Conservation (phyloP, 1,140 invertebrate genomes). For the Lutraria rhynchaena region DNA sequence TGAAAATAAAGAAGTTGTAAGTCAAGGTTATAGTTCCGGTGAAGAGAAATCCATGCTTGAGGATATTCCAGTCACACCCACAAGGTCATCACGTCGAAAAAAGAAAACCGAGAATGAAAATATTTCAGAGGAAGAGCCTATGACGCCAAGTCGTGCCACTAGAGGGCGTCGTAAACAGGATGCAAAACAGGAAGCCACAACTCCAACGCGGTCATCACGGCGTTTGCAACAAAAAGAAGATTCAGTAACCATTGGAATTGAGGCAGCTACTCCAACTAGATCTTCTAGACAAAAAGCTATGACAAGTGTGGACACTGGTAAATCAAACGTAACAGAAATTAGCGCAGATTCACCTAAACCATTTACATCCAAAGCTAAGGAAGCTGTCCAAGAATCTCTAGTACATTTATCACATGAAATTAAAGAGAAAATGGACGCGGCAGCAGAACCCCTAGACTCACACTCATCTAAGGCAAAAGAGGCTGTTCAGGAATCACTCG, state of each 20-base stretch:
- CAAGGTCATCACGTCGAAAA: constrained; percentile 13
- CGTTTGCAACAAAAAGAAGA: neutral
- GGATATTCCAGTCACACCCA: constrained; percentile 10
- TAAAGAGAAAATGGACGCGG: neutral
- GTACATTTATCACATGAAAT: constrained; percentile 37
- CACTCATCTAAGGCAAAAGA: constrained; percentile 12
- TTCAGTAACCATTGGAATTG: neutral
- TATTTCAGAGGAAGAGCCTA: neutral
- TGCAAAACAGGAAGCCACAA: constrained; percentile 5
- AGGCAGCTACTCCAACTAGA: neutral
- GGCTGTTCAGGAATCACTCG: constrained; percentile 38
- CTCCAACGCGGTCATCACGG: constrained; percentile 8
- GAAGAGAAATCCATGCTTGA: neutral
- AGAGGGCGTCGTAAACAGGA: constrained; percentile 28
- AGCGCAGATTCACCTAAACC: constrained; percentile 30
- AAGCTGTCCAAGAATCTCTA: constrained; percentile 40
- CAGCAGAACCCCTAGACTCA: neutral
- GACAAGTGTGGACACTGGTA: neutral
- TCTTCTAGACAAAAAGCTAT: neutral
- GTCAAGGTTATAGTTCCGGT: too few species aligned
- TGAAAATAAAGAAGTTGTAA: too few species aligned
- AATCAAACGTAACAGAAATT: neutral
- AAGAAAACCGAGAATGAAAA: neutral
- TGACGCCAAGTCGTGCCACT: constrained; percentile 30
- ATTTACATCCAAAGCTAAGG: constrained; percentile 21